Evolutionary conservation across 35 echinoderm and acorn worm species (phyloP).

Genomic region (Stichopus chloronotus): DNA sequence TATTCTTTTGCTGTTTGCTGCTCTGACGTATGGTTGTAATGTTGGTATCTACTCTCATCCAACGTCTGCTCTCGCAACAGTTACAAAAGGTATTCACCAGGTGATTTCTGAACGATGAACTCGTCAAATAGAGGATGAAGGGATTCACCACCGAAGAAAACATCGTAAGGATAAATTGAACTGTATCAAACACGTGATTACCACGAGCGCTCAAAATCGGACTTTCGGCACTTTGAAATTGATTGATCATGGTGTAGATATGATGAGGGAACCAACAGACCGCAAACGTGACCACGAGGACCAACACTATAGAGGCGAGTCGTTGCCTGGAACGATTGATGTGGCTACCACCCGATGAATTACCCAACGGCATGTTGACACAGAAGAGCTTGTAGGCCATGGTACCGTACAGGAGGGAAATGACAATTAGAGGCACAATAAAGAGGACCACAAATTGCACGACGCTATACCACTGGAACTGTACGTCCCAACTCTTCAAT

Average conservation of each 20-base stretch:
- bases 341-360: background rate
- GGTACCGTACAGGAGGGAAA: constrained; percentile 39
- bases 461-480: constrained; percentile 10
- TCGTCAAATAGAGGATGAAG: constrained; percentile 45
- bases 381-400: constrained; percentile 54
- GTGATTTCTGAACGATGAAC: constrained; percentile 50
- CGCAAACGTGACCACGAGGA: constrained; percentile 33
- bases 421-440: constrained; percentile 23
- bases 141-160: constrained; percentile 49
- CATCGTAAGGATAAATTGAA: constrained; percentile 60
- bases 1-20: background rate
- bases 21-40: constrained; percentile 19
- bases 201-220: background rate
- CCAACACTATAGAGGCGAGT: constrained; percentile 37
- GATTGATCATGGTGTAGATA: background rate
- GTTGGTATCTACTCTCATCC: constrained; percentile 33
- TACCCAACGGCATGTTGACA: constrained; percentile 32
- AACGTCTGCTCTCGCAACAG: background rate
- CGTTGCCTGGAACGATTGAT: constrained; percentile 13
- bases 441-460: constrained; percentile 47
- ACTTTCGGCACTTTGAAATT: background rate
- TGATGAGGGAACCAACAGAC: constrained; percentile 56
- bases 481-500: background rate
- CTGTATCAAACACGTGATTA: background rate
- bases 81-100: background rate